Evolutionary conservation across 2,888 invertebrate species (phyloP), one percentile per base, ranked within the genome.

Genomic region (Ornithoptera alexandrae): DNA sequence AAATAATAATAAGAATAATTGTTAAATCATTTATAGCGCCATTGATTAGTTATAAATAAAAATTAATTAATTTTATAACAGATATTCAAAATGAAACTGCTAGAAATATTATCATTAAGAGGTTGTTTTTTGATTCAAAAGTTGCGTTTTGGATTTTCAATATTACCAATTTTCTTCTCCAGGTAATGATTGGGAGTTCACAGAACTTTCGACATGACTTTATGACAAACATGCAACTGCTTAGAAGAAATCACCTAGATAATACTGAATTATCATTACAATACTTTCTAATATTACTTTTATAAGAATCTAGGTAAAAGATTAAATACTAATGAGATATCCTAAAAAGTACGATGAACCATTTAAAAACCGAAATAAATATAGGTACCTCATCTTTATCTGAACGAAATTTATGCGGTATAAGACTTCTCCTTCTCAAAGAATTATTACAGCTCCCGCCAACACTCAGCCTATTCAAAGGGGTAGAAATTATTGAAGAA

Each of bases 391-490:
- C 91, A 72, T 86, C 81, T 78, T 78, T 83, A 56, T 74, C 75
- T 70, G 80, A 76, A 61, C 82, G 79, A 65, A 65, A 74, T 65
- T 72, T 79, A 71, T 87, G 84, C 0, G 87, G 84, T 67, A 89
- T 82, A 22, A 90, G 83, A 81, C 88, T 91, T 70, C 91, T 81
- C 71, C 89, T 84, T 72, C 78, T 79, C 60, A 86, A 80, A 30
- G 88, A 82, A 77, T 79, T 84, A 69, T 77, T 88, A 71, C 80
- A 81, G 71, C 86, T 90, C 84, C 89, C 91, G 88, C 89, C 88
- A 87, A 87, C 73, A 81, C 91, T 88, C 61, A 81, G 68, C 71
- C 88, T 83, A 60, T 80, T 66, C 30, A 78, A 82, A 60, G 89
- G 83, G 62, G 86, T 89, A 24, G 86, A 86, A 58, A 83, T 81